Evolutionary conservation across 1,140 invertebrate species (phyloP).

Genomic region (Drosophila arawakana): DNA sequence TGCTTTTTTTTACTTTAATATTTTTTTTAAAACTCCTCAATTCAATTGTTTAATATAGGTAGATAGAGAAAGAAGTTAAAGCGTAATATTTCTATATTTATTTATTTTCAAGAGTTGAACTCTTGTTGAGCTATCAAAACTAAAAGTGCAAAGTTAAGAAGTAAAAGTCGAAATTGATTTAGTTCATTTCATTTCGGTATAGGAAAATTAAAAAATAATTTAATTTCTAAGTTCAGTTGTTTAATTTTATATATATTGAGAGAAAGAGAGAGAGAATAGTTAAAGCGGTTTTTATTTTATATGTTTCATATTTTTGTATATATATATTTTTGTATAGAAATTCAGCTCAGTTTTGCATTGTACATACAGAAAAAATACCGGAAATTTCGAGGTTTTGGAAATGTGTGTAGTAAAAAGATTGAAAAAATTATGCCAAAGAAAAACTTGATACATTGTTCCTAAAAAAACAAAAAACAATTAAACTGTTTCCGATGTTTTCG

Average conservation of each 20-base stretch:
- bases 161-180: too few species aligned
- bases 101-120: too few species aligned
- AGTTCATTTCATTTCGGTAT: too few species aligned
- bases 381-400: conserved; percentile 24
- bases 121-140: too few species aligned
- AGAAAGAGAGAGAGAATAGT: too few species aligned
- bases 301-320: too few species aligned
- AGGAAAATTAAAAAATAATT: too few species aligned
- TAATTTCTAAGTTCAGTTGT: too few species aligned
- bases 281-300: too few species aligned
- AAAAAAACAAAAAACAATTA: not conserved
- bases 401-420: conserved; percentile 26
- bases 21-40: conserved; percentile 28
- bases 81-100: conserved; percentile 52
- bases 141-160: too few species aligned
- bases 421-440: conserved; percentile 36
- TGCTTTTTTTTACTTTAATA: not conserved
- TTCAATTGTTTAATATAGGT: conserved; percentile 29
- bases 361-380: conserved; percentile 29
- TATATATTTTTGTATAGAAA: too few species aligned
- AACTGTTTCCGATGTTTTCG: conserved; percentile 15
- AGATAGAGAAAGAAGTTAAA: conserved; percentile 33
- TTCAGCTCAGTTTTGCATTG: conserved; percentile 36
- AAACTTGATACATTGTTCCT: conserved; percentile 4
- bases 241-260: too few species aligned